Base-by-base conservation (phyloP, 2,888 invertebrate species). In the Emmelina monodactyla region DNA sequence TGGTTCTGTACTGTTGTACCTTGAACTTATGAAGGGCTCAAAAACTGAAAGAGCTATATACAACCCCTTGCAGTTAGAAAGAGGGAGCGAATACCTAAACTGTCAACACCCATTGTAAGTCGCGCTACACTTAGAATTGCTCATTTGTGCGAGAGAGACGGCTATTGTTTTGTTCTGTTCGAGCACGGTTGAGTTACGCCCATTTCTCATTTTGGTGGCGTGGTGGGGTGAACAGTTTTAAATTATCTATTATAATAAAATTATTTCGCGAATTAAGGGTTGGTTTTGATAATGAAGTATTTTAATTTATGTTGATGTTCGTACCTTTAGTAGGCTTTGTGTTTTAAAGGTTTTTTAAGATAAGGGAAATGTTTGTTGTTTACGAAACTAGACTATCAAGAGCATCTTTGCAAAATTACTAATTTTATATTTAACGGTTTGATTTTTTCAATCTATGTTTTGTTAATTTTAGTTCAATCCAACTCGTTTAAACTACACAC, bases 221-320 rank as follows among this genome's bases (percentile, higher is more conserved):
- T 69, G 63, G 73, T 68, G 75, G 76, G 75, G 75, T 56, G 60
- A 66, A 68, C 62, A 75, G 75, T 76, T 78, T 78, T 72, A 78
- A 79, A 75, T 78, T 78, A 76, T 76, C 76, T 72, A 75, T 78
- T 78, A 73, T 75, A 75, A 76, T 76, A 76, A 78, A 78, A 78
- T 78, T 72, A 76, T 78, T 78, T 73, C 58, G 59, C 59, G 58
- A 75, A 76, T 75, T 78, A 76, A 76, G 76, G 78, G 73, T 78
- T 75, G 75, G 69, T 68, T 75, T 67, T 69, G 68, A 61, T 75
- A 73, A 79, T 75, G 68, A 75, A 70, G 68, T 69, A 67, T 71
- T 73, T 71, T 34, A 69, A 73, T 76, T 71, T 71, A 64, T 62
- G 62, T 58, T 58, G 57, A 67, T 61, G 57, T 50, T 51, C 53